Evolutionary conservation across 2,888 invertebrate genomes (phyloP), one percentile per base, ranked within the genome.

Genomic region (Lingula anatina): DNA sequence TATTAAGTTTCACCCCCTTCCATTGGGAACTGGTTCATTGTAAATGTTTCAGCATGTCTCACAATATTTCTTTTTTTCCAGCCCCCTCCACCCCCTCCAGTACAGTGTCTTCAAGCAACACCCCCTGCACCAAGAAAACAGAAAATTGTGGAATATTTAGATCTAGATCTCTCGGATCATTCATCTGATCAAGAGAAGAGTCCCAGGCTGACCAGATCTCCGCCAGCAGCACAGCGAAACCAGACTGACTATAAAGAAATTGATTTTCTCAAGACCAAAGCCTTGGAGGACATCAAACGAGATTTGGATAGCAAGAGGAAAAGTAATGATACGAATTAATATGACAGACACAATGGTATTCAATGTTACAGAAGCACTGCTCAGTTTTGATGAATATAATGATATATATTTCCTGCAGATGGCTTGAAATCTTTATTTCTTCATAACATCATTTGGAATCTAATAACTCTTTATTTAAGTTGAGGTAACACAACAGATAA

Each of bases 181-280:
- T 41, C 53, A 1, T 50, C 51, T 5, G 56, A 49, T 23, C 18
- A 23, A 9, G 31, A 40, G n/a, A 12, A 43, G 49, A 3, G 20
- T 18, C 7, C 45, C n/a, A 1, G 35, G 26, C 5, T 35, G 54
- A 25, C 50, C 56, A 36, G 54, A 55, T 27, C 49, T 51, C 53
- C 57, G 46, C 59, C 57, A 47, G 39, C 25, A 5, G 50, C 54
- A 7, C 53, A 54, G n/a, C 51, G 56, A 21, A 50, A 68, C 0
- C 68, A 73, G 64, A 79, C 87, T 0, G 89, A 89, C 7, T 94
- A 94, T 77, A 90, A 92, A 75, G 89, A 88, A 1, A 92, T 95
- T 0, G 94, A 95, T 79, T 94, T 94, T 79, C 80, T 90, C 46
- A 94, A 92, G 81, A 95, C 94, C 0, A 87, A 90, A 73, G 94